These are phyloP conservation scores for Drosophila peninsularis DNA, from an alignment of 2,888 invertebrate genomes.

Conservation along the genomic window DNA sequence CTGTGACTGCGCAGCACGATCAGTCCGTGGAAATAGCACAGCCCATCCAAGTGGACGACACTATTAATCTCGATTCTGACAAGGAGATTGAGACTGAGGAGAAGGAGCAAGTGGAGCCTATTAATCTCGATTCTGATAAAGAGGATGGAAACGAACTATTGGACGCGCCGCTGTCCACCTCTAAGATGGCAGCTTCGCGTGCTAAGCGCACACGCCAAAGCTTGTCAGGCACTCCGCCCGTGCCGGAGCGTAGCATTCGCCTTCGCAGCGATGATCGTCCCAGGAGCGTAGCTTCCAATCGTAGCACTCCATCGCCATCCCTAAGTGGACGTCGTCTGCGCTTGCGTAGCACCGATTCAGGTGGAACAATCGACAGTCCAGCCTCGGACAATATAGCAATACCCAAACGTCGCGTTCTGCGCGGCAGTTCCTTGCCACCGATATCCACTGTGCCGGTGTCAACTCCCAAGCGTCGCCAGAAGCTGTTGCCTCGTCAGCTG, in stretches of 20 bases:
- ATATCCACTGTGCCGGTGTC: conserved; percentile 20
- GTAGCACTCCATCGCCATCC: conserved; percentile 12
- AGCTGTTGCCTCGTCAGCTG: conserved; percentile 1
- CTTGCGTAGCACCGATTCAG: conserved; percentile 4
- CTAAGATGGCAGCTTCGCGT: neutral
- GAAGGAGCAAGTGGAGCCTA: neutral
- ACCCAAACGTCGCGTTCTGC: neutral
- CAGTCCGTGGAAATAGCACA: neutral
- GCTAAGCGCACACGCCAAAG: neutral
- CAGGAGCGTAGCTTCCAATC: neutral
- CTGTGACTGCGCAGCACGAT: neutral
- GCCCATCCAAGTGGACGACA: neutral
- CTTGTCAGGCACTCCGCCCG: neutral
- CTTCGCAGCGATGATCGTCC: conserved; percentile 22
- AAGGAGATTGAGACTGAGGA: conserved; percentile 14
- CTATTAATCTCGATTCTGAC: conserved; percentile 16
- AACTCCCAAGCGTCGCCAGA: conserved; percentile 24
- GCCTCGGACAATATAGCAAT: neutral
- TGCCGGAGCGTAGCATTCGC: conserved; percentile 10
- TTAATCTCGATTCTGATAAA: too few relatives aligned
- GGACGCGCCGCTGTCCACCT: too few relatives aligned
- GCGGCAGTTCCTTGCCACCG: conserved; percentile 39
- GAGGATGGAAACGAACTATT: too few relatives aligned
- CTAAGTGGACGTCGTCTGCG: neutral
- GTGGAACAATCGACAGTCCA: neutral